Base-by-base conservation (phyloP, 2,113 vertebrate species). In the Saguinus midas region DNA sequence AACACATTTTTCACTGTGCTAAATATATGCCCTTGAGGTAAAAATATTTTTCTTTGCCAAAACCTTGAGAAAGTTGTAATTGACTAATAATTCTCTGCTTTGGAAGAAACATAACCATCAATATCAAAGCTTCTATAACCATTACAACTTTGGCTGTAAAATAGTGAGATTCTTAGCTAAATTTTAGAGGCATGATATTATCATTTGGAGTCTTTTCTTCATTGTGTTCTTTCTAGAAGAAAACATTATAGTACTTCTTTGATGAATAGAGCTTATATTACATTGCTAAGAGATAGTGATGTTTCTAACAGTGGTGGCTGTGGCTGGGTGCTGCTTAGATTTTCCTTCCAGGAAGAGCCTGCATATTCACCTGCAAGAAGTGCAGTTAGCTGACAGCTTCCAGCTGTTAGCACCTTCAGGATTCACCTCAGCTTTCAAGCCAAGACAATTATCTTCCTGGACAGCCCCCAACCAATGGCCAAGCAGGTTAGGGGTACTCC, bases 21-120 rank as follows among this genome's bases (percentile, higher is more conserved):
- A 48, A 93, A 68, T 12, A 68, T 76, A 68, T 1, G 0, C 32
- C 64, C 81, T 68, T 96, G 57, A 97, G 50, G 17, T 82, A 37
- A 93, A 55, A 86, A 58, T 88, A 89, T 48, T 76, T 66, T 88
- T 88, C 55, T 88, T 58, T 73, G 48, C 79, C 80, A 97, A 96
- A 94, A 85, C 48, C 61, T 89, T 96, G 72, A 89, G 72, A 52
- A 85, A 23, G 21, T 89, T 84, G 73, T 79, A 94, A 94, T 68
- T 92, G 50, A 68, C 73, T 86, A 89, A 84, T 85, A 66, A 90
- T 76, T 79, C 66, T 92, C 64, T 85, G 13, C 13, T 96, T 84
- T 91, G 50, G 35, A 61, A 85, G 87, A 66, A 81, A 73, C 32
- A 43, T 6, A 57, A 29, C 21, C 27, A 66, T 84, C 48, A 61